Evolutionary conservation across 2,888 invertebrate genomes (phyloP), one percentile per base, ranked within the genome.

Genomic region (Drosophila mulleri): DNA sequence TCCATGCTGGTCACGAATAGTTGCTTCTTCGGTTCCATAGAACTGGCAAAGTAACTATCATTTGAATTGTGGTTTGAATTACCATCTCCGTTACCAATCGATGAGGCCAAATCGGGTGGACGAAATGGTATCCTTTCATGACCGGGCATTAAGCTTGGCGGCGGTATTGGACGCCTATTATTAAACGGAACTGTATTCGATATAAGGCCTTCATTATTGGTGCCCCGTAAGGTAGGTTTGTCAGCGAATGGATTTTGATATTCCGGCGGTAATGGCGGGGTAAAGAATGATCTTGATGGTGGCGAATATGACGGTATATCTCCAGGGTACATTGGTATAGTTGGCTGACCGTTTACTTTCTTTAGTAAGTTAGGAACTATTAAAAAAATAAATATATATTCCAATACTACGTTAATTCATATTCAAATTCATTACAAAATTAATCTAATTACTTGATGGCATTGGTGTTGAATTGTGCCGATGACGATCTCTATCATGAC

Each of bases 221-320:
- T 94, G 83, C 96, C 96, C 87, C 97, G 94, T 68, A 97, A 93
- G 53, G 97, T 97, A 59, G 97, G 97, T 92, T 97, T 97, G 91
- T 97, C 97, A n/a, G 97, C 97, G 91, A 97, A 97, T 1, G 97
- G 97, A 93, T 97, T 96, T 72, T 95, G 94, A 91, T 96, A 96
- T 92, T 97, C 97, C 11, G 96, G 96, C 16, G 97, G 97, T 77
- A 97, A 92, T 0, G 97, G 97, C 1, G 97, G 97, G 1, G 97
- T 97, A 92, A 96, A 96, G 92, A 96, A 96, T 16, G 95, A 94
- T 67, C 97, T 93, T 39, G 96, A 96, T 26, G 97, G 97, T 59
- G 97, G 97, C 32, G 97, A 96, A 93, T 97, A 97, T 42, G 96
- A 96, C 44, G 97, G 97, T 80, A 96, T 94, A 82, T 96, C 96